Percentiles rank a stretch among this genome's conserved stretches.
phyloP scores from a whole-genome alignment of 2,113 vertebrate species.

The Leptobrachium ailaonicum region DNA sequence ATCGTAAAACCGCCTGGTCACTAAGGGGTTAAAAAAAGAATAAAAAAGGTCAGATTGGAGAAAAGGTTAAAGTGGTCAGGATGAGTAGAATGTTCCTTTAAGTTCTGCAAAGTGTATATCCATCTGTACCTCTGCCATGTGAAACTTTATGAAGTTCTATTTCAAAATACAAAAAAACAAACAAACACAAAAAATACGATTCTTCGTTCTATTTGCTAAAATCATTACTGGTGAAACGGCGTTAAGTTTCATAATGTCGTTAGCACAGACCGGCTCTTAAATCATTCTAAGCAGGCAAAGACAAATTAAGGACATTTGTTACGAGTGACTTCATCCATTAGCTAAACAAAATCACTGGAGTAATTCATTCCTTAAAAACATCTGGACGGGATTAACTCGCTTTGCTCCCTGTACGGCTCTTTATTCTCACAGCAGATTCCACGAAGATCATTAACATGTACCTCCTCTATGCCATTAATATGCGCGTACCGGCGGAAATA shows the following conservation, averaged over 20 bases:
- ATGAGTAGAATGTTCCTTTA: too few species aligned
- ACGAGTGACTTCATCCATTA: conserved; percentile 15
- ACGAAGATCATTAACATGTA: too few species aligned
- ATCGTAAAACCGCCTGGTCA: too few species aligned
- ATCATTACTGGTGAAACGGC: background rate
- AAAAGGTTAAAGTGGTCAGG: too few species aligned
- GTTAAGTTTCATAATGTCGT: background rate
- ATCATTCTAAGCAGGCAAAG: conserved; percentile 2
- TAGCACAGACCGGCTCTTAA: background rate
- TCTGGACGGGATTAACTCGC: conserved; percentile 6
- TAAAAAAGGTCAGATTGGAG: too few species aligned
- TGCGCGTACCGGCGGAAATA: too few species aligned
- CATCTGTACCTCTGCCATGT: too few species aligned
- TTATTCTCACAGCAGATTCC: conserved; percentile 4
- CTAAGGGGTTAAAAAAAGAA: too few species aligned
- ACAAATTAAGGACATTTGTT: conserved; percentile 10
- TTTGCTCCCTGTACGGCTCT: conserved; percentile 8
- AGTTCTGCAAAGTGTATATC: too few species aligned
- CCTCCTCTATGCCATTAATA: too few species aligned
- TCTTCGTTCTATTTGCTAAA: background rate
- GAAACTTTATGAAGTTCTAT: too few species aligned
- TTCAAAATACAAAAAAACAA: too few species aligned
- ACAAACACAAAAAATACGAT: background rate
- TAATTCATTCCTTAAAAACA: conserved; percentile 30
- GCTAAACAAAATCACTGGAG: background rate